These are phyloP conservation scores for Cactoblastis cactorum DNA, from an alignment of 2,888 invertebrate genomes.

Conservation along the genomic window DNA sequence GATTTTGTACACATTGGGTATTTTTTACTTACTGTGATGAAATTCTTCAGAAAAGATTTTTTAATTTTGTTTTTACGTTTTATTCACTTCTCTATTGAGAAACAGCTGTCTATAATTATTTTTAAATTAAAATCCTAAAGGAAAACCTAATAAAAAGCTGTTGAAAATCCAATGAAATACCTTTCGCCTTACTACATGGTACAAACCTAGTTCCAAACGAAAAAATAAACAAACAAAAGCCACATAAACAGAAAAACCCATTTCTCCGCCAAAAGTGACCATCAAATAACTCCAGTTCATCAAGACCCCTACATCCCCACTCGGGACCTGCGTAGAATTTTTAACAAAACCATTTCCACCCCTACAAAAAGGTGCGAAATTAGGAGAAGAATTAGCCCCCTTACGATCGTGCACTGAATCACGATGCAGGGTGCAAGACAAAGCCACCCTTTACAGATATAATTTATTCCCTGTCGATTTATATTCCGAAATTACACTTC, in stretches of 20 bases:
- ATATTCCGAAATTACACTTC: constrained; percentile 17
- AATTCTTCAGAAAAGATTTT: neutral
- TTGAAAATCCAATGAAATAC: no score
- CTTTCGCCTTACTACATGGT: no score
- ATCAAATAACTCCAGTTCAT: constrained; percentile 6
- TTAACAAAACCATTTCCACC: constrained; percentile 64
- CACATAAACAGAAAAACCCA: neutral
- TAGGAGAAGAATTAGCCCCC: constrained; percentile 75
- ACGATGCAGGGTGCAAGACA: constrained; percentile 40
- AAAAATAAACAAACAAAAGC: neutral
- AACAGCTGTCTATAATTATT: no score
- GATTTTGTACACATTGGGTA: neutral
- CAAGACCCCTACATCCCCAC: constrained; percentile 13
- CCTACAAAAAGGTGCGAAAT: constrained; percentile 75
- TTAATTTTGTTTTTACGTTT: no score
- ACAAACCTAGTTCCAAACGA: no score
- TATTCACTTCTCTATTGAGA: no score
- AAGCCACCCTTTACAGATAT: constrained; percentile 17
- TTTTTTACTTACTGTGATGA: neutral
- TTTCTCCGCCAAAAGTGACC: constrained; percentile 8
- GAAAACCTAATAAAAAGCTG: no score
- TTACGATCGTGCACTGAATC: constrained; percentile 64
- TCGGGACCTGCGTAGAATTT: constrained; percentile 36
- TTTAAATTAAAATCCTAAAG: no score
- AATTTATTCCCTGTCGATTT: constrained; percentile 25